Evolutionary conservation across 2,113 vertebrate species (phyloP).

Genomic region (Mugil cephalus): DNA sequence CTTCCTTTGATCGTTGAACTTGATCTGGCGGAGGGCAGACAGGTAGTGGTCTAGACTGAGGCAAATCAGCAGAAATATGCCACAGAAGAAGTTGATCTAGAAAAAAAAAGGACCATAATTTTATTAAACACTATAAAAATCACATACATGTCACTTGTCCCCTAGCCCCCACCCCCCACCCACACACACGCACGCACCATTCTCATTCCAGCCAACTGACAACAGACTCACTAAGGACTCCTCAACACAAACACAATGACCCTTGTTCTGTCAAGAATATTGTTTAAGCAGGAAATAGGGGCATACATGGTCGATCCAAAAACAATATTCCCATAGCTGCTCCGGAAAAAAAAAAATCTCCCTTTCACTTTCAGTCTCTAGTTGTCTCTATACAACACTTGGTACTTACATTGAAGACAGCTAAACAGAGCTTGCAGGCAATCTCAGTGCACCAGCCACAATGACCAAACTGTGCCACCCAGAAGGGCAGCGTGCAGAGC

Average conservation of each 20-base stretch:
- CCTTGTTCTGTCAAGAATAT: background rate
- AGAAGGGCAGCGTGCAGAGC: constrained; percentile 86
- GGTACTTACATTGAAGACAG: constrained; percentile 80
- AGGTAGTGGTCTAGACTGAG: constrained; percentile 84
- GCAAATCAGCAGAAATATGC: constrained; percentile 84
- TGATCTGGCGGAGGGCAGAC: constrained; percentile 71
- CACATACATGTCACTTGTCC: background rate
- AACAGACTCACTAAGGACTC: too few species aligned
- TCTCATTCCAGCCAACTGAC: too few species aligned
- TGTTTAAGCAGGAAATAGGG: background rate
- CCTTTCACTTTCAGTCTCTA: background rate
- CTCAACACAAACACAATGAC: constrained; percentile 1
- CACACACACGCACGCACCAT: too few species aligned
- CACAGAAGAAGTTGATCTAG: constrained; percentile 86
- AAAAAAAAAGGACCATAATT: background rate
- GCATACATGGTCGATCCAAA: background rate
- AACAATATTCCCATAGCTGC: constrained; percentile 3
- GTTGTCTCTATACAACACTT: rapidly evolving
- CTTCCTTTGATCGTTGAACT: constrained; percentile 71
- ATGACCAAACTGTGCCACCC: constrained; percentile 73
- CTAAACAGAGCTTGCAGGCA: constrained; percentile 83
- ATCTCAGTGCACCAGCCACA: constrained; percentile 74
- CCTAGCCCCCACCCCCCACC: too few species aligned
- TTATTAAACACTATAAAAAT: background rate
- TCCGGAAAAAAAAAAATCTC: background rate